Conservation (phyloP, 1,140 invertebrate species). For the Pseudomyrmex dendroicus region DNA sequence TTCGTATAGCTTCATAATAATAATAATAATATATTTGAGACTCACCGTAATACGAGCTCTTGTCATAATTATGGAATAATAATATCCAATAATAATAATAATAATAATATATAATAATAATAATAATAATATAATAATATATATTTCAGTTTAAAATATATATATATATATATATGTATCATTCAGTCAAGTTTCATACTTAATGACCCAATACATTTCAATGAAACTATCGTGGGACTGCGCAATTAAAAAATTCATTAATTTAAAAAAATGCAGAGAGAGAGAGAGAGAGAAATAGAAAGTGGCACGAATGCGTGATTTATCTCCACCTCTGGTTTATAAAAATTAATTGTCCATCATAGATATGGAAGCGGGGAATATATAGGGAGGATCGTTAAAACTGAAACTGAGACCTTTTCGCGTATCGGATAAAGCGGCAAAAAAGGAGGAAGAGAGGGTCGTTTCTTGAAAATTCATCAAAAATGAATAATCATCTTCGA, state of each 20-base stretch:
- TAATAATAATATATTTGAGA: no score
- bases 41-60: no score
- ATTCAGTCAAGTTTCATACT: no score
- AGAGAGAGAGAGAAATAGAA: background rate
- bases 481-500: conserved; percentile 32
- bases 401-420: conserved; percentile 12
- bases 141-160: no score
- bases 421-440: background rate
- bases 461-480: conserved; percentile 17
- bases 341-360: conserved; percentile 39
- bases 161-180: no score
- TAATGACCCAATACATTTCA: no score
- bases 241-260: background rate
- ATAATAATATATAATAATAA: no score
- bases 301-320: background rate
- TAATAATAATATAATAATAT: no score
- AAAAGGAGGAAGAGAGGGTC: background rate
- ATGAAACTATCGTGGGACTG: no score
- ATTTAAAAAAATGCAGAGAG: background rate
- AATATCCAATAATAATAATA: no score
- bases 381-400: conserved; percentile 12
- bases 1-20: no score
- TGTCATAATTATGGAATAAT: no score
- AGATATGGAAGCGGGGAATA: background rate
- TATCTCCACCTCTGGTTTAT: conserved; percentile 4